Conservation (phyloP, 1,140 invertebrate genomes). For the Ladona fulva region DNA sequence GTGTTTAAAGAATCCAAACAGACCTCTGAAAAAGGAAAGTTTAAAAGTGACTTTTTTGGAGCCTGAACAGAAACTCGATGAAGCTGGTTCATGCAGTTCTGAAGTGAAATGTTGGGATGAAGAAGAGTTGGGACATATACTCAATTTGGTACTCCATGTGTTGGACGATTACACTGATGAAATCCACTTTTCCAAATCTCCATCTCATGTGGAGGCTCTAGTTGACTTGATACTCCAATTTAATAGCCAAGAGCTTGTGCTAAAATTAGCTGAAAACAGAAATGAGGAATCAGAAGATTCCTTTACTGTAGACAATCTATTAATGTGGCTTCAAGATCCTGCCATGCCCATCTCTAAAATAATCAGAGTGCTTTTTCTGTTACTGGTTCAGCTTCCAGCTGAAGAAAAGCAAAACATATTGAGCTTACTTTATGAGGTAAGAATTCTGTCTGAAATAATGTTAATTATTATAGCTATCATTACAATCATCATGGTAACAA, state of each 20-base stretch:
- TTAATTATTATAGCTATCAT: no score
- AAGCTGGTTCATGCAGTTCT: not conserved
- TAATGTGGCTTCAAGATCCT: not conserved
- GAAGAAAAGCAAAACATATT: not conserved
- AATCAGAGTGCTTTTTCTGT: not conserved
- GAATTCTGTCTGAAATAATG: not conserved
- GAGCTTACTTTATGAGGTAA: not conserved
- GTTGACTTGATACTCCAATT: not conserved
- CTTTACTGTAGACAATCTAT: not conserved
- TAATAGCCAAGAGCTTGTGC: not conserved
- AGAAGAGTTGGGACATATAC: slow-evolving; percentile 39
- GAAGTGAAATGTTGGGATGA: slow-evolving; percentile 19
- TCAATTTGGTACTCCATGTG: slow-evolving; percentile 38
- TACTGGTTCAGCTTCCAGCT: not conserved
- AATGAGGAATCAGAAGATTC: not conserved
- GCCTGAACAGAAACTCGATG: slow-evolving; percentile 11
- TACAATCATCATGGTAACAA: no score
- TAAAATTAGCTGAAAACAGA: not conserved
- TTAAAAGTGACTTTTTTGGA: slow-evolving; percentile 35
- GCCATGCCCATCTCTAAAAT: not conserved
- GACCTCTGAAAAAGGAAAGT: slow-evolving; percentile 29
- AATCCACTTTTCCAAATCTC: slow-evolving; percentile 30
- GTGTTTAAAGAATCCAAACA: slow-evolving; percentile 28
- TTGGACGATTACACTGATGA: slow-evolving; percentile 40
- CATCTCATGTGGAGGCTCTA: slow-evolving; percentile 33